These are phyloP conservation scores for Gasterosteus aculeatus DNA, from an alignment of 2,113 vertebrate species.

Conservation along the genomic window DNA sequence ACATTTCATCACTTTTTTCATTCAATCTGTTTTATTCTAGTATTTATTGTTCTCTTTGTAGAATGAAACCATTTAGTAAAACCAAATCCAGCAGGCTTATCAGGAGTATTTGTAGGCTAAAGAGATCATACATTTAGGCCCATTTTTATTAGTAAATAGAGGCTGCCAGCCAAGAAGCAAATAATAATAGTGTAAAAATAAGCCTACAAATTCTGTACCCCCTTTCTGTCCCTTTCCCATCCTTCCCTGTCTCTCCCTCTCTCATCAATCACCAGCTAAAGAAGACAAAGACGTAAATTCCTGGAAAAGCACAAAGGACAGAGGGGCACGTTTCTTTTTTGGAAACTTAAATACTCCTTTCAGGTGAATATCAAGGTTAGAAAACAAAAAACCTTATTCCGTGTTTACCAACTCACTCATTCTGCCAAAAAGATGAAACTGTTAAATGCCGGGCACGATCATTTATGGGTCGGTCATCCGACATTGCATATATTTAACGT, in stretches of 20 bases:
- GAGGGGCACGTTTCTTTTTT: conserved; percentile 23
- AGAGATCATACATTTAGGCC: neutral
- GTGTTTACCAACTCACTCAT: neutral
- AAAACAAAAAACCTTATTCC: neutral
- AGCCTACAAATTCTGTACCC: conserved; percentile 6
- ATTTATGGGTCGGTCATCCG: neutral
- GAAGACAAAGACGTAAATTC: conserved; percentile 39
- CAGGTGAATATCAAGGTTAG: conserved; percentile 9
- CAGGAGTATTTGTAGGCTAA: neutral
- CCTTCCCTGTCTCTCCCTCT: conserved; percentile 12
- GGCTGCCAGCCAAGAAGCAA: neutral
- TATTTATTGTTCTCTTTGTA: neutral
- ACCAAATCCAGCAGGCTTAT: neutral
- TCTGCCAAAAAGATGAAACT: conserved; percentile 5
- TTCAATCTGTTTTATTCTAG: neutral
- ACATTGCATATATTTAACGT: neutral
- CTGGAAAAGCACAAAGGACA: conserved; percentile 34
- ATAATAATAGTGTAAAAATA: conserved; percentile 17
- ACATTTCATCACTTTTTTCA: neutral
- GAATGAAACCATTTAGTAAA: neutral
- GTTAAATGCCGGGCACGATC: neutral
- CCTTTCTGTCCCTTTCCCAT: neutral
- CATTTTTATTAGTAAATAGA: neutral
- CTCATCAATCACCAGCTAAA: conserved; percentile 53
- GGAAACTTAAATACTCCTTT: conserved; percentile 4